Conservation (phyloP, 2,888 invertebrate species). For the Cantharis lateralis region DNA sequence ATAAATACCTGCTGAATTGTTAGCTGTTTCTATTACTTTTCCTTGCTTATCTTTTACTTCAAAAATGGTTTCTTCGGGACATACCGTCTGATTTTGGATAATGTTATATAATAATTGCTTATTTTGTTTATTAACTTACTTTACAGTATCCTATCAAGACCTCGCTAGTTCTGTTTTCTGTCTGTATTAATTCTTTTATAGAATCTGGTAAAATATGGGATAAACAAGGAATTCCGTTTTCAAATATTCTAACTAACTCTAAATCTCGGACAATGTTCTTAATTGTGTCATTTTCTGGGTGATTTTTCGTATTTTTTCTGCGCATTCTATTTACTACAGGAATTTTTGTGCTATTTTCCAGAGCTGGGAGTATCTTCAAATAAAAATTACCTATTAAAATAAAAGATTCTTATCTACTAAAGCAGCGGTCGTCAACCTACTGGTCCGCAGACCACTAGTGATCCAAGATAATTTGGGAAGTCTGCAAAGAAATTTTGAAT, state of each 20-base stretch:
- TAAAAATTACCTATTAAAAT: no score
- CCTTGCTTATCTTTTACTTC: constrained; percentile 60
- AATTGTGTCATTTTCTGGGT: constrained; percentile 13
- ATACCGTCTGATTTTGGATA: constrained; percentile 51
- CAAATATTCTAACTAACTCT: constrained; percentile 55
- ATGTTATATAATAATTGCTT: background rate
- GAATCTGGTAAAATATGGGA: constrained; percentile 59
- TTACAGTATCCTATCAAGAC: constrained; percentile 62
- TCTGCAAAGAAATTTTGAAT: no score
- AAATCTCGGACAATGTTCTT: constrained; percentile 32
- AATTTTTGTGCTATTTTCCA: background rate
- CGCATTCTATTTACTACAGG: background rate
- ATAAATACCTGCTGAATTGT: constrained; percentile 66
- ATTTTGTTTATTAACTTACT: constrained; percentile 45
- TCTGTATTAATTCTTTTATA: constrained; percentile 51
- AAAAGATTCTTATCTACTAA: no score
- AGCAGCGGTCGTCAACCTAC: no score
- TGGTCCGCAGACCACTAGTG: no score
- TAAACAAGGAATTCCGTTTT: constrained; percentile 63
- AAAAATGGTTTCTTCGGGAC: constrained; percentile 57
- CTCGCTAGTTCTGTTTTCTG: constrained; percentile 59
- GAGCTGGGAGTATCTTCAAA: no score
- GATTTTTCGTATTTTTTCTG: background rate
- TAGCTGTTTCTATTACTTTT: constrained; percentile 61
- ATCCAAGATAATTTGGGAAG: no score